phyloP scores from a whole-genome alignment of 1,140 invertebrate species.

The Pseudomyrmex concolor region DNA sequence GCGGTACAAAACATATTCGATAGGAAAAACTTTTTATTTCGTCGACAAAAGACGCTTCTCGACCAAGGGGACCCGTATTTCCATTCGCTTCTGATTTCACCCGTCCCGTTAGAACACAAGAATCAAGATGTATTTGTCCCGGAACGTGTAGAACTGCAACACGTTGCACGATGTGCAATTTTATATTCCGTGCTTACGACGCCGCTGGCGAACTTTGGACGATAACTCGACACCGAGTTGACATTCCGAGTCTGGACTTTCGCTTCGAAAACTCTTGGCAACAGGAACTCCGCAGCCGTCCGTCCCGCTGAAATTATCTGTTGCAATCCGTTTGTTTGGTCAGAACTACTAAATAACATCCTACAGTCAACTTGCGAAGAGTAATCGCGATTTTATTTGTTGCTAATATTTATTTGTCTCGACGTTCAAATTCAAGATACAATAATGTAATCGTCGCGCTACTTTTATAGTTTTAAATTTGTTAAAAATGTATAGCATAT shows the following conservation, averaged over 20 bases:
- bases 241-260: slow-evolving; percentile 45
- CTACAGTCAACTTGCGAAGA: not conserved
- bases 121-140: slow-evolving; percentile 71
- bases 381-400: not conserved
- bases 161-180: slow-evolving; percentile 64
- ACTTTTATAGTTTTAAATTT: no score
- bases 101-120: slow-evolving; percentile 68
- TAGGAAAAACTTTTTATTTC: slow-evolving; percentile 72
- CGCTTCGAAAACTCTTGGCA: slow-evolving; percentile 34
- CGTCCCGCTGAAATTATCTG: slow-evolving; percentile 32
- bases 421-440: no score
- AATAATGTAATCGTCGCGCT: no score
- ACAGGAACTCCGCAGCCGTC: not conserved
- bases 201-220: slow-evolving; percentile 59
- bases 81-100: slow-evolving; percentile 72
- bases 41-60: slow-evolving; percentile 63
- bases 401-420: no score
- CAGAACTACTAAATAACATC: slow-evolving; percentile 7
- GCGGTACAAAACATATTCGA: slow-evolving; percentile 67
- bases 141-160: slow-evolving; percentile 15
- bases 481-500: no score
- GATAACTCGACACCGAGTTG: slow-evolving; percentile 53
- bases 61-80: slow-evolving; percentile 66
- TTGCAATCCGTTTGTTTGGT: slow-evolving; percentile 11
- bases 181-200: slow-evolving; percentile 65